Percentiles rank a stretch among this genome's conserved stretches.
Evolutionary conservation across 2,113 vertebrate species (phyloP).

Genomic region (Clarias magur): DNA sequence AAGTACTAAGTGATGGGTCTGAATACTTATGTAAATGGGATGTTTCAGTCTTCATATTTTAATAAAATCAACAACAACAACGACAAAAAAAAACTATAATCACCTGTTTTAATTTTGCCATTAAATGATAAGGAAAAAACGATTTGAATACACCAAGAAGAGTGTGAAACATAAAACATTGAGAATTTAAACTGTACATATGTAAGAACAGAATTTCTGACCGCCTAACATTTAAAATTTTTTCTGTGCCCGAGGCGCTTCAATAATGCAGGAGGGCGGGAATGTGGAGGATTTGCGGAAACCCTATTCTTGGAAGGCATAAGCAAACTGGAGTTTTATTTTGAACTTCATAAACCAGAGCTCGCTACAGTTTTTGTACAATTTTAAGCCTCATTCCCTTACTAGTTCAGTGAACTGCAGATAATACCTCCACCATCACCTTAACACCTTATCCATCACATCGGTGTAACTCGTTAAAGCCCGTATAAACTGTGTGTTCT

Average conservation of each 20-base stretch:
- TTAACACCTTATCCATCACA: background rate
- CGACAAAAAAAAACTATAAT: too few species aligned
- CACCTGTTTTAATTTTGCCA: too few species aligned
- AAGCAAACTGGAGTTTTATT: background rate
- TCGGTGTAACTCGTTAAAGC: background rate
- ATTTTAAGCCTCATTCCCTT: background rate
- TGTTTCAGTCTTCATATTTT: too few species aligned
- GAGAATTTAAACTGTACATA: background rate
- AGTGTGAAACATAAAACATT: too few species aligned
- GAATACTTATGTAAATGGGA: too few species aligned
- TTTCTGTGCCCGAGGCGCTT: background rate
- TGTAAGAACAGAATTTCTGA: background rate
- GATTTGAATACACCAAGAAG: too few species aligned
- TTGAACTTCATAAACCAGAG: background rate
- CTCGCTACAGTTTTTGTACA: background rate
- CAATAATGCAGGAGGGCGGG: background rate
- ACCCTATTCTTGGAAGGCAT: conserved; percentile 24
- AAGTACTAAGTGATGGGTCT: too few species aligned
- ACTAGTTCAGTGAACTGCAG: background rate
- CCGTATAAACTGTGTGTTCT: background rate
- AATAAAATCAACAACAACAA: too few species aligned
- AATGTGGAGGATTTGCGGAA: conserved; percentile 15
- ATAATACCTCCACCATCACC: background rate
- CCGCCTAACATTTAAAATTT: background rate
- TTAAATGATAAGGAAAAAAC: too few species aligned